Evolutionary conservation across 2,888 invertebrate genomes (phyloP).

Genomic region (Xestoiulus laeticollis): DNA sequence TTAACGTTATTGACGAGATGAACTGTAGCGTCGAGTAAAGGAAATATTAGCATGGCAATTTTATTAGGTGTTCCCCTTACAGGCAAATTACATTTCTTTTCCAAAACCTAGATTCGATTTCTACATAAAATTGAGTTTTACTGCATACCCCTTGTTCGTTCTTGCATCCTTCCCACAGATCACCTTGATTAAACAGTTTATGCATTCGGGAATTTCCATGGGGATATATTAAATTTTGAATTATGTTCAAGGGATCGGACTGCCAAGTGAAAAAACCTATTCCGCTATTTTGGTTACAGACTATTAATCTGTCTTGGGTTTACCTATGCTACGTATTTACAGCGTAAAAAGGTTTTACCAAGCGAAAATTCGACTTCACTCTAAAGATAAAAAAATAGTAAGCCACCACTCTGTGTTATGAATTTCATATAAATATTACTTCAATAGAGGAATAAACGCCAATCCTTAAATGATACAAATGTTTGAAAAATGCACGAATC

Average conservation of each 20-base stretch:
- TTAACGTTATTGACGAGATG: background rate
- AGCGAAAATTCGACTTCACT: background rate
- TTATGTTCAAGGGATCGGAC: background rate
- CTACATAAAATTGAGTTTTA: too few species aligned
- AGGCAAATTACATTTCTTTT: background rate
- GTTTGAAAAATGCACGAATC: background rate
- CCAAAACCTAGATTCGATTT: background rate
- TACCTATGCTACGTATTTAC: background rate
- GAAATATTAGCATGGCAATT: too few species aligned
- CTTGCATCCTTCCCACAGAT: background rate
- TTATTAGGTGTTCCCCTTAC: too few species aligned
- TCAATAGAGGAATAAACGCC: background rate
- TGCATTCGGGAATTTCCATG: background rate
- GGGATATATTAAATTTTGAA: background rate
- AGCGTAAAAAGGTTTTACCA: background rate
- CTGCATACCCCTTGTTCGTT: background rate
- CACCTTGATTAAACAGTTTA: background rate
- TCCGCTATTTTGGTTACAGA: background rate
- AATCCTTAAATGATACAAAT: background rate
- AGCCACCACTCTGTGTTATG: background rate
- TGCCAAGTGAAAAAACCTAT: constrained; percentile 19
- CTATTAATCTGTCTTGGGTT: background rate
- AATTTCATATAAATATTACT: background rate
- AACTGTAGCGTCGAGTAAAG: background rate
- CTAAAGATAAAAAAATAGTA: background rate